These are phyloP conservation scores for Philypnodon macrostomus DNA, from an alignment of 2,797 vertebrate species.

Conservation along the genomic window DNA sequence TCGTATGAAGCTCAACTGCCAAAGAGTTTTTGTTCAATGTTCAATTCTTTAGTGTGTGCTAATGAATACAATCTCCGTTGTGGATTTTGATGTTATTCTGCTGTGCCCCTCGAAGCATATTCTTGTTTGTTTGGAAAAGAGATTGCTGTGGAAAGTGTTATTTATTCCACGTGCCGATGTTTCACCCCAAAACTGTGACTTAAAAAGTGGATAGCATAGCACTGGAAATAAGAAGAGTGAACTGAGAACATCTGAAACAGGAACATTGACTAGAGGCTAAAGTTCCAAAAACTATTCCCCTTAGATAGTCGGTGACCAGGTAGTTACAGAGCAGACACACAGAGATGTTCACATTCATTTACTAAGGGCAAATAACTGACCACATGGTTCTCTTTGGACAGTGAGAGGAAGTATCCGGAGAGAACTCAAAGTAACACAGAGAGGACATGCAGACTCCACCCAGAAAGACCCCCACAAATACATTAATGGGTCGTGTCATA, in stretches of 20 bases:
- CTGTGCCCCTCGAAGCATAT: conserved; percentile 10
- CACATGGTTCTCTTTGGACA: too few species aligned
- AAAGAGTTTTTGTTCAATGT: conserved; percentile 14
- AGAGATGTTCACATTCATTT: too few species aligned
- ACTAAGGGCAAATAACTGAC: too few species aligned
- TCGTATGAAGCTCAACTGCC: conserved; percentile 2
- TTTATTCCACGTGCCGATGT: conserved; percentile 19
- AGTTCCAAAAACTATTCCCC: too few species aligned
- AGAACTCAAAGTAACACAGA: too few species aligned
- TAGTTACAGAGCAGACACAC: too few species aligned
- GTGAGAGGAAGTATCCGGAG: too few species aligned
- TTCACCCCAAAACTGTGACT: conserved; percentile 12
- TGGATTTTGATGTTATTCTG: conserved; percentile 15
- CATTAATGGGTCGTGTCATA: neutral
- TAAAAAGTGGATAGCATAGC: conserved; percentile 10
- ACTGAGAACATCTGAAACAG: too few species aligned
- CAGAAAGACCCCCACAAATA: too few species aligned
- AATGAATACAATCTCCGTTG: conserved; percentile 25
- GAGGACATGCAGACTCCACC: too few species aligned
- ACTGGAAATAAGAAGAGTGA: conserved; percentile 8
- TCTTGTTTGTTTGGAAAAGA: conserved; percentile 7
- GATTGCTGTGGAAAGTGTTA: conserved; percentile 17
- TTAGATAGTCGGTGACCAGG: too few species aligned
- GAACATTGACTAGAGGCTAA: too few species aligned
- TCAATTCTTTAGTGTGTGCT: conserved; percentile 15